Percentiles rank a stretch among this genome's conserved stretches.
phyloP scores from a whole-genome alignment of 1,140 invertebrate genomes.

The Pseudomyrmex gracilis region DNA sequence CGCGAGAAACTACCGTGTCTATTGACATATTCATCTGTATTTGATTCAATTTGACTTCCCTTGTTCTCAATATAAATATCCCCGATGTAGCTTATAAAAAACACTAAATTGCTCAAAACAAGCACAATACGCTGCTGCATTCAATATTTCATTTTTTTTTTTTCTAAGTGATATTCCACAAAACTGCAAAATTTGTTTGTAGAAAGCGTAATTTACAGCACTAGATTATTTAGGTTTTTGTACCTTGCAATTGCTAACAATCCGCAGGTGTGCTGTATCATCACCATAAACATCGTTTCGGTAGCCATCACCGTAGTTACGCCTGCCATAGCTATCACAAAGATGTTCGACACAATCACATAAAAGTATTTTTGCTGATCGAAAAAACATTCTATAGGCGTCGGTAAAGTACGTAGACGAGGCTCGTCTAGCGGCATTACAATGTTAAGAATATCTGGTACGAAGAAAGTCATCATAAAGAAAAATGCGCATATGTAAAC shows the following conservation, averaged over 20 bases:
- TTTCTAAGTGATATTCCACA: no score
- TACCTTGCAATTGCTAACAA: constrained; percentile 14
- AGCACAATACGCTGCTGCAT: no score
- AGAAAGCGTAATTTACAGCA: no score
- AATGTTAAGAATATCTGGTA: not conserved
- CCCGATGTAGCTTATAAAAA: no score
- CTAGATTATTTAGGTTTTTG: not conserved
- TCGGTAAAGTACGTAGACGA: not conserved
- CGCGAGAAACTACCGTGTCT: no score
- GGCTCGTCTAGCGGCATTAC: not conserved
- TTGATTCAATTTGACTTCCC: no score
- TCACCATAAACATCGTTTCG: constrained; percentile 1
- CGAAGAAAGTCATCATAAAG: not conserved
- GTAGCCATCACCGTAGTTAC: not conserved
- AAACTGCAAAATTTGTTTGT: no score
- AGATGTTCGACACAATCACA: not conserved
- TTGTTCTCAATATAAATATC: no score
- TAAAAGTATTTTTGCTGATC: constrained; percentile 25
- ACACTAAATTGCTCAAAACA: no score
- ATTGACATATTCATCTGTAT: no score
- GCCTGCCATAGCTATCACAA: not conserved
- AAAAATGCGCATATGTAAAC: not conserved
- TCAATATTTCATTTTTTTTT: no score
- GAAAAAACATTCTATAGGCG: not conserved
- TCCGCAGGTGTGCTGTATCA: not conserved